Base-by-base conservation (phyloP, 2,888 invertebrate species). In the Cheilosia urbana region DNA sequence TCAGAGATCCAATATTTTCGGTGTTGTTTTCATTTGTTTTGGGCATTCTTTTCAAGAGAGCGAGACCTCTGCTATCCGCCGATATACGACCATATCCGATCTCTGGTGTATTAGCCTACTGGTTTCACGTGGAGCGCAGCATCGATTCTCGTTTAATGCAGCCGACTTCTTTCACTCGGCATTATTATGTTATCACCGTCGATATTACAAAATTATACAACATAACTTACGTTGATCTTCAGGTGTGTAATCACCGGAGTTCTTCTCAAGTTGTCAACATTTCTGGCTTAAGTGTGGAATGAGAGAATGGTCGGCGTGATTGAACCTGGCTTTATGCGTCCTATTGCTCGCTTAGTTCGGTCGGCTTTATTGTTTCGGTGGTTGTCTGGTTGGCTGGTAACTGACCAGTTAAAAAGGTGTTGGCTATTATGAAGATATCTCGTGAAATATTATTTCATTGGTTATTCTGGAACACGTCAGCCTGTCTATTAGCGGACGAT, bases 181-280 rank as follows among this genome's bases (percentile, higher is more conserved):
- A 78, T 84, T 87, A 87, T 88, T 88, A 75, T 87, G 87, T 82
- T 87, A 87, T 88, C 87, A 88, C 82, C 80, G 73, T 34, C 63
- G 79, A 85, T 87, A 85, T 82, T 82, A 80, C 85, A 82, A 79
- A 87, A 85, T 87, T 88, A 85, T 82, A 82, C 87, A 87, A 87
- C 90, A 89, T 90, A 90, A 90, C 89, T 89, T 80, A 89, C 87
- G 89, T 90, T 92, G 91, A 91, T 91, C 91, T 90, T 90, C 89
- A 89, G 88, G 88, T 90, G 89, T 88, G 88, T 89, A 88, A 89
- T 90, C 89, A 89, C 90, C 89, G 89, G 89, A 89, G 89, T 89
- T 90, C 91, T 91, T 91, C 90, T 90, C 90, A 87, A 88, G 90
- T 92, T 91, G 92, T 91, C 91, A 92, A 91, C 92, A 91, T 90